Base-by-base conservation (phyloP, 2,113 vertebrate genomes). In the Scolopax mira region DNA sequence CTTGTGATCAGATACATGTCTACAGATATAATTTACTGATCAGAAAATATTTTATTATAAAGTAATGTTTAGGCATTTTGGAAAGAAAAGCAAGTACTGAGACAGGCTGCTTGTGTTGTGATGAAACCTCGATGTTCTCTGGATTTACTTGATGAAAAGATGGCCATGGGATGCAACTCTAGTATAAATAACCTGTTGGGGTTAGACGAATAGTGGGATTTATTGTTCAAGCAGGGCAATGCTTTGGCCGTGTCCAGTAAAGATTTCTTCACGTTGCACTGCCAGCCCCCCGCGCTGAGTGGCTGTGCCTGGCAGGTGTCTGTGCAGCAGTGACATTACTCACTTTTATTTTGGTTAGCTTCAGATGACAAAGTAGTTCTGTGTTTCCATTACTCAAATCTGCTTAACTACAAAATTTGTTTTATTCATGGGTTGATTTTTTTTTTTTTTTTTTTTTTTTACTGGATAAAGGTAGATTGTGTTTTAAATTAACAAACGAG, bases 141-240 rank as follows among this genome's bases (percentile, higher is more conserved):
- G 86, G 89, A 48, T 89, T 18, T 13, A 33, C 57, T 78, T 92
- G 57, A 57, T 94, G 71, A 72, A 60, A 92, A 90, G 89, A 70
- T 64, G 77, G 39, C 85, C 35, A 10, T 54, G 60, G 93, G 85
- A 28, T 90, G 35, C 78, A 64, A 5, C 58, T 70, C 62, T 19
- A 12, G 46, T 27, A 15, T 35, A 79, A 89, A 49, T 91, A 70
- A 54, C 80, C 51, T 55, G 37, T 54, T 69, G 49, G 74, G 27
- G 73, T 60, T 69, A 49, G 69, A 46, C 82, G 91, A 85, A 95
- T 62, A 93, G 69, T 37, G 39, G 84, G 84, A 85, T 90, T 95
- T 96, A 55, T 92, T 95, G 93, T 93, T 86, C 73, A 93, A 77
- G 89, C 91, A 69, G 80, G 72, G 91, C 71, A 37, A 18, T 33